phyloP scores from a whole-genome alignment of 2,113 vertebrate genomes.

The Cranoglanis bouderius region DNA sequence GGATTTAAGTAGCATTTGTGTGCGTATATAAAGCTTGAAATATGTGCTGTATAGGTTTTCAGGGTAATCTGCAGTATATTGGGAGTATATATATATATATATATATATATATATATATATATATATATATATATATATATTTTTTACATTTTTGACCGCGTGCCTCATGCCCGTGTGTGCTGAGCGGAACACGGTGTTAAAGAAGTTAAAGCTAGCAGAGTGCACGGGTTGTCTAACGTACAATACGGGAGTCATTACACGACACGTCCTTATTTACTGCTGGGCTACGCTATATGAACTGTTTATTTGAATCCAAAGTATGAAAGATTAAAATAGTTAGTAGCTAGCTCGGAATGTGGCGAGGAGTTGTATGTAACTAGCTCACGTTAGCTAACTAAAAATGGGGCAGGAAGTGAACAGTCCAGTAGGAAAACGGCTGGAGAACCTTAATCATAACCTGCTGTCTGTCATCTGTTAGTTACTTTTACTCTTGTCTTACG shows the following conservation, averaged over 20 bases:
- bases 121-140: no score
- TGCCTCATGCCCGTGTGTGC: background rate
- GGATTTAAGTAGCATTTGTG: background rate
- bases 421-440: background rate
- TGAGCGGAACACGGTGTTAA: background rate
- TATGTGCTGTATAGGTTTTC: background rate
- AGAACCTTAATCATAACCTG: background rate
- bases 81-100: no score
- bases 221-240: no score
- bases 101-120: no score
- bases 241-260: background rate
- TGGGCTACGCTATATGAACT: no score
- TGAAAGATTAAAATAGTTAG: background rate
- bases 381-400: background rate
- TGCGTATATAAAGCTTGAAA: background rate
- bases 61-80: background rate
- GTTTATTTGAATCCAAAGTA: background rate
- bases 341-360: background rate
- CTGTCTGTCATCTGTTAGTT: background rate
- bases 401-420: background rate
- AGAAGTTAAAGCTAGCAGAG: background rate
- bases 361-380: no score
- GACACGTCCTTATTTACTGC: background rate
- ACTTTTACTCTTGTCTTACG: background rate
- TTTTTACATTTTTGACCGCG: background rate